phyloP scores from a whole-genome alignment of 2,113 vertebrate species.

The Larimichthys crocea region DNA sequence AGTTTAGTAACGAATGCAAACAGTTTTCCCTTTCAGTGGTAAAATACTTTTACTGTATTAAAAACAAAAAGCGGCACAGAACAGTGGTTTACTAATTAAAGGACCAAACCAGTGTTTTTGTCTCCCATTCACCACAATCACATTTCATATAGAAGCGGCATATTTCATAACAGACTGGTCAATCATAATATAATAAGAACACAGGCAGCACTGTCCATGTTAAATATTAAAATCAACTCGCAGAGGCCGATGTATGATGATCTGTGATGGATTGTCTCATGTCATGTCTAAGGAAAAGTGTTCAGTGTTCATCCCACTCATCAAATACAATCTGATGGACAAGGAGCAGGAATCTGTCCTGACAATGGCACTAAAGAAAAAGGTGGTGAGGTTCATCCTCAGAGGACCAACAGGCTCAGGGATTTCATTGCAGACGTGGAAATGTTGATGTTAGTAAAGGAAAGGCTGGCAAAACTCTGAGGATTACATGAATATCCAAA shows the following conservation, averaged over 20 bases:
- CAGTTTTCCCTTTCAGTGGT: slow-evolving; percentile 67
- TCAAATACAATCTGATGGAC: too few relatives aligned
- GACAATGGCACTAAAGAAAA: not conserved
- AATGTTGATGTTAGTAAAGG: not conserved
- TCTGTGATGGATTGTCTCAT: slow-evolving; percentile 2
- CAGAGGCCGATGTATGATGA: not conserved
- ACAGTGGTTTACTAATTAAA: slow-evolving; percentile 69
- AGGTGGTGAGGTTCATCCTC: not conserved
- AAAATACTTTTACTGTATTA: slow-evolving; percentile 50
- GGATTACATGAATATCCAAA: not conserved
- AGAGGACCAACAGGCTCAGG: not conserved
- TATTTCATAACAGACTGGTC: slow-evolving; percentile 2
- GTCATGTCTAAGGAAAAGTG: not conserved
- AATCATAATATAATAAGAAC: too few relatives aligned
- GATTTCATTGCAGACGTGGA: not conserved
- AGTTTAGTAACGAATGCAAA: slow-evolving; percentile 32
- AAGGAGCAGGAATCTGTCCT: too few relatives aligned
- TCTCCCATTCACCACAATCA: not conserved
- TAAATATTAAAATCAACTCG: not conserved
- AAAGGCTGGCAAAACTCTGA: not conserved
- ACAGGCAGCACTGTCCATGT: not conserved
- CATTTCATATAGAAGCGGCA: not conserved
- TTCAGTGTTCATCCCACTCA: not conserved
- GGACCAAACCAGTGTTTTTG: slow-evolving; percentile 24
- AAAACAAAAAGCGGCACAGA: slow-evolving; percentile 36